These are phyloP conservation scores for Tenthredo amoena DNA, from an alignment of 2,888 invertebrate genomes.

Conservation along the genomic window DNA sequence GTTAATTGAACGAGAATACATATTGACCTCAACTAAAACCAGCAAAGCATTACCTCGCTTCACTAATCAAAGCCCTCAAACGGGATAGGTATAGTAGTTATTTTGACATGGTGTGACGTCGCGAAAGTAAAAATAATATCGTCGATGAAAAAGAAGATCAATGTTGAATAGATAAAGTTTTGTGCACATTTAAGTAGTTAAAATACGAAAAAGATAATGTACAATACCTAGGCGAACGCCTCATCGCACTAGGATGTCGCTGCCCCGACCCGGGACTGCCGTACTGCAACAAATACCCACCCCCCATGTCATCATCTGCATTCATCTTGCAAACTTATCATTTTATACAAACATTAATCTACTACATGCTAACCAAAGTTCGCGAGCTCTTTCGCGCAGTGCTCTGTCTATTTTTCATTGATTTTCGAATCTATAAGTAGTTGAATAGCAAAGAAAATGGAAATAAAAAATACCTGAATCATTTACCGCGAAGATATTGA, in stretches of 20 bases:
- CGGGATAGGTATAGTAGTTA: neutral
- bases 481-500: neutral
- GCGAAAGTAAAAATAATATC: neutral
- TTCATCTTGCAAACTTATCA: conserved; percentile 60
- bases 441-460: too few relatives aligned
- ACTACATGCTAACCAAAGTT: conserved; percentile 30
- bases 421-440: neutral
- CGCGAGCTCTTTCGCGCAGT: neutral
- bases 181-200: conserved; percentile 13
- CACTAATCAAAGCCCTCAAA: conserved; percentile 22
- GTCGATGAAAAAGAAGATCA: conserved; percentile 43
- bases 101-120: neutral
- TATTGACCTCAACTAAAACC: conserved; percentile 11
- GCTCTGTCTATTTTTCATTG: neutral
- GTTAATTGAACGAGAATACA: conserved; percentile 32
- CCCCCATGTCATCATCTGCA: conserved; percentile 69
- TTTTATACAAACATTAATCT: conserved; percentile 40
- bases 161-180: neutral
- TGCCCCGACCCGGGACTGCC: conserved; percentile 94
- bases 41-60: neutral
- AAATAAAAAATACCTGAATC: neutral
- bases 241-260: conserved; percentile 87
- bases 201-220: conserved; percentile 54
- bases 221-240: conserved; percentile 75
- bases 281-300: conserved; percentile 87